Evolutionary conservation across 30 jellyfish, hydroid and myxozoan genomes (phyloP).

Genomic region (Pseudorhiza aurosa): DNA sequence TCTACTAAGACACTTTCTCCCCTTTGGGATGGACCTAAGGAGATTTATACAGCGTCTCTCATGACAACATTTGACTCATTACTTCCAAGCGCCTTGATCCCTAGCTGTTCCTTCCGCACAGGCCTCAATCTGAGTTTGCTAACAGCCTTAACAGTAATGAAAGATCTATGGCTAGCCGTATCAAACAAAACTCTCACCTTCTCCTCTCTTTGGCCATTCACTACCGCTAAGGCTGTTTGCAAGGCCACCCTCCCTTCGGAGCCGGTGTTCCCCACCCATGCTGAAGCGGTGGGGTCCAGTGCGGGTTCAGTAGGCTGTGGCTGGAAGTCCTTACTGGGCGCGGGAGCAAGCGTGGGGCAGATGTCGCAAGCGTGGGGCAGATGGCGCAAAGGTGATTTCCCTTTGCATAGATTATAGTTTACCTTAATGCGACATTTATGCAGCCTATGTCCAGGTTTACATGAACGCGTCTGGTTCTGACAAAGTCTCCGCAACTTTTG

Average conservation of each 20-base stretch:
- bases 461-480: too few species aligned
- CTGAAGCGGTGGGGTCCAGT: conserved; percentile 37
- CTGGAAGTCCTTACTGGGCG: conserved; percentile 49
- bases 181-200: conserved; percentile 63
- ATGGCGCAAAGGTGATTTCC: not conserved
- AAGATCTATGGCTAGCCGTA: conserved; percentile 51
- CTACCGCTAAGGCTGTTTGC: conserved; percentile 71
- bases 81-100: conserved; percentile 58
- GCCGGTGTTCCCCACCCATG: conserved; percentile 56
- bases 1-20: too few species aligned
- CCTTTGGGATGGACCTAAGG: not conserved
- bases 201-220: conserved; percentile 37
- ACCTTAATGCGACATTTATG: not conserved
- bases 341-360: not conserved
- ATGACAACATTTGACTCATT: conserved; percentile 24
- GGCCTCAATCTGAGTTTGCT: conserved; percentile 53
- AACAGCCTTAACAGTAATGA: conserved; percentile 72
- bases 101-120: conserved; percentile 41
- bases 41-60: conserved; percentile 49
- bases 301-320: conserved; percentile 38
- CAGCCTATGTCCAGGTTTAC: not conserved
- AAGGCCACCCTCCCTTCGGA: conserved; percentile 73
- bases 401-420: not conserved
- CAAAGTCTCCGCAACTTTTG: too few species aligned
- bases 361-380: too few species aligned